phyloP scores from a whole-genome alignment of 2,797 vertebrate species.

The Ambastaia sidthimunki region DNA sequence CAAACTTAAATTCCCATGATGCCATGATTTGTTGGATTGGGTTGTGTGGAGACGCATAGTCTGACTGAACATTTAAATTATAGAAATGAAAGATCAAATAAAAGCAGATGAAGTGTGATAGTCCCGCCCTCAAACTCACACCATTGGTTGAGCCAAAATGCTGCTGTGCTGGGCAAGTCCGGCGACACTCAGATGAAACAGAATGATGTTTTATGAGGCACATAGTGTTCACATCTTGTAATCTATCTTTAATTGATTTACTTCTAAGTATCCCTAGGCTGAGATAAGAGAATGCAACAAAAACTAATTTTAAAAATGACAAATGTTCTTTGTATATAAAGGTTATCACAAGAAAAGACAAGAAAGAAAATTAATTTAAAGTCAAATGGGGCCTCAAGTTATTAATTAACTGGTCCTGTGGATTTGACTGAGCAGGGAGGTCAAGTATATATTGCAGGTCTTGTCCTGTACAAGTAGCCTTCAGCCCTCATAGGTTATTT shows the following conservation, averaged over 20 bases:
- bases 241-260: not conserved
- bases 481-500: slow-evolving; percentile 23
- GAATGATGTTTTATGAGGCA: no score
- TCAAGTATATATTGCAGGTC: slow-evolving; percentile 18
- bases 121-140: not conserved
- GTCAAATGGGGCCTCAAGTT: not conserved
- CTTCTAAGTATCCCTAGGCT: not conserved
- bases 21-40: not conserved
- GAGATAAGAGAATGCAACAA: no score
- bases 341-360: not conserved
- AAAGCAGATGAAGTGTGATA: no score
- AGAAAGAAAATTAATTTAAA: not conserved
- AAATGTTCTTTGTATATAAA: not conserved
- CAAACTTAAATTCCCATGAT: not conserved
- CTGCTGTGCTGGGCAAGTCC: not conserved
- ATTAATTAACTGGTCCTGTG: slow-evolving; percentile 20
- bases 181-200: not conserved
- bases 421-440: slow-evolving; percentile 32
- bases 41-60: no score
- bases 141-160: not conserved
- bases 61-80: no score
- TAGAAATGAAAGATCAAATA: no score
- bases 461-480: slow-evolving; percentile 19
- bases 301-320: not conserved
- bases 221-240: no score